Conservation (phyloP, 1,140 invertebrate species). For the Pachypsylla venusta region DNA sequence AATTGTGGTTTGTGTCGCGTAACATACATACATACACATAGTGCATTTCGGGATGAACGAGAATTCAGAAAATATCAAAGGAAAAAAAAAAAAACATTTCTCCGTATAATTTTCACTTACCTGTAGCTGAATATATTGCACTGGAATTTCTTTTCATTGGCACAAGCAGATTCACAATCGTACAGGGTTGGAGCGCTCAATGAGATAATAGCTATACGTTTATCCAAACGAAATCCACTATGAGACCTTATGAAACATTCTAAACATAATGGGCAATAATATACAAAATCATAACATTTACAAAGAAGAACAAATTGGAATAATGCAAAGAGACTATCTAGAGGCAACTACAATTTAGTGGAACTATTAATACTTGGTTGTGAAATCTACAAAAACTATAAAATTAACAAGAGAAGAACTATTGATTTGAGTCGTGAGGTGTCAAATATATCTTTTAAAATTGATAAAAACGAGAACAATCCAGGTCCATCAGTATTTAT, state of each 20-base stretch:
- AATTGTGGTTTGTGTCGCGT: too few species aligned
- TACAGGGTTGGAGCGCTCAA: slow-evolving; percentile 46
- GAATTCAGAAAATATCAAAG: neutral
- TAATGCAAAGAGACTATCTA: too few species aligned
- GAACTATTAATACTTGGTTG: too few species aligned
- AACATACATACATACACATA: too few species aligned
- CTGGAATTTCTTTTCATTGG: slow-evolving; percentile 46
- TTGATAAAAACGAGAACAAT: too few species aligned
- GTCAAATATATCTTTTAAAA: too few species aligned
- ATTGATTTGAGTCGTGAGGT: too few species aligned
- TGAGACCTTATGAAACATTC: slow-evolving; percentile 57
- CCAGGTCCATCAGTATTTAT: too few species aligned
- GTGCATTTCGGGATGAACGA: too few species aligned
- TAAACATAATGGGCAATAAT: slow-evolving; percentile 27
- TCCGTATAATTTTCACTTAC: slow-evolving; percentile 31
- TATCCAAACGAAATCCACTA: slow-evolving; percentile 51
- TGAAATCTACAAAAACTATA: too few species aligned
- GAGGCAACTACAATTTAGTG: too few species aligned
- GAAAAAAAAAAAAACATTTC: neutral
- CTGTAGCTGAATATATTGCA: slow-evolving; percentile 61
- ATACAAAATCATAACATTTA: neutral
- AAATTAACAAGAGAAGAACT: too few species aligned
- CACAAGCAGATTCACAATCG: slow-evolving; percentile 56
- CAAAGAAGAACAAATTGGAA: slow-evolving; percentile 1
- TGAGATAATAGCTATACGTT: slow-evolving; percentile 44